A percentile compares a stretch with the other conserved stretches of the same genome.
Evolutionary conservation across 2,888 invertebrate genomes (phyloP).

Genomic region (Dugesia japonica): DNA sequence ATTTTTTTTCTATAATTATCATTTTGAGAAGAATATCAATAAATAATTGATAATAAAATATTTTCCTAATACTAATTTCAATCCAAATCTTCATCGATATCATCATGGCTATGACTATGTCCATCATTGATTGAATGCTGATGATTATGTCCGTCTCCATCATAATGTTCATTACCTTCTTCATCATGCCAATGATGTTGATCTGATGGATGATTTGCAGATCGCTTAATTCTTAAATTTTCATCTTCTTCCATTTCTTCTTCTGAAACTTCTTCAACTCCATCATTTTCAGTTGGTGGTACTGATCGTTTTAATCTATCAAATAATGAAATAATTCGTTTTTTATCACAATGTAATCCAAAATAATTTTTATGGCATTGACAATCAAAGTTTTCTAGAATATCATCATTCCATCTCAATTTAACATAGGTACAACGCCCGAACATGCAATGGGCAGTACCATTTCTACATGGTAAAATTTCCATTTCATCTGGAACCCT

Average conservation of each 20-base stretch:
- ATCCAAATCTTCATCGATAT: background rate
- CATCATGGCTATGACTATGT: slow-evolving; percentile 2
- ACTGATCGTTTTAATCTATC: background rate
- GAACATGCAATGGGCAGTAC: background rate
- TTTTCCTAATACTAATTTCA: too few species aligned
- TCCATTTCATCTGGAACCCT: background rate
- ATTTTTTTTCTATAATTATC: too few species aligned
- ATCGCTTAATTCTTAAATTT: background rate
- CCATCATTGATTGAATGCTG: background rate
- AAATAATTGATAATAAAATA: too few species aligned
- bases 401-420: slow-evolving; percentile 1
- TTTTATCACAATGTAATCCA: background rate
- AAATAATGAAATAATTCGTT: background rate
- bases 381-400: background rate
- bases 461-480: background rate
- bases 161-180: background rate
- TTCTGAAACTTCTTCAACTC: background rate
- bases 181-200: slow-evolving; percentile 9
- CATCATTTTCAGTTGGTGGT: background rate
- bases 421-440: background rate
- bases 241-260: background rate
- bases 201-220: background rate
- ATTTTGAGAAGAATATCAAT: too few species aligned
- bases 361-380: background rate
- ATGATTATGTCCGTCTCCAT: background rate